Conservation (phyloP, 1,140 invertebrate genomes). For the Philopotamus ludificatus region DNA sequence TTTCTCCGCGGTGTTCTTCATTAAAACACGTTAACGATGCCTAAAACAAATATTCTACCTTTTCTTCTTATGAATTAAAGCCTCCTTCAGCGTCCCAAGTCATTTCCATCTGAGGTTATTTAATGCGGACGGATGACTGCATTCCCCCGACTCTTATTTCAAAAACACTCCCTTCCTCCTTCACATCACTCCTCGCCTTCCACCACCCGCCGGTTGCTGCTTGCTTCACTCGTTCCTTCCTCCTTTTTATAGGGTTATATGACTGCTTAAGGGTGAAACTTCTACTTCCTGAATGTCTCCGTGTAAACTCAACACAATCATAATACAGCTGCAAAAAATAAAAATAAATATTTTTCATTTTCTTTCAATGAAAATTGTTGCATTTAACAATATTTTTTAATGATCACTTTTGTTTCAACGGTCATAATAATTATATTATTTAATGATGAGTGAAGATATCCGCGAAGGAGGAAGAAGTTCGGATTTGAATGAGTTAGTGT, state of each 20-base stretch:
- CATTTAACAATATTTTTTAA: no score
- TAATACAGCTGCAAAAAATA: background rate
- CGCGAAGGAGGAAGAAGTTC: background rate
- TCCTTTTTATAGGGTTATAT: slow-evolving; percentile 40
- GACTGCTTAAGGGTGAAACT: slow-evolving; percentile 42
- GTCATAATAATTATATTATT: background rate
- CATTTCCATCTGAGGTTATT: slow-evolving; percentile 43
- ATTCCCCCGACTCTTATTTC: slow-evolving; percentile 13
- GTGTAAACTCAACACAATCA: slow-evolving; percentile 14
- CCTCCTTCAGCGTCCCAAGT: slow-evolving; percentile 37
- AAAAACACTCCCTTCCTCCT: slow-evolving; percentile 14
- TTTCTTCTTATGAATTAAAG: slow-evolving; percentile 40
- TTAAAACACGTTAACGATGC: slow-evolving; percentile 40
- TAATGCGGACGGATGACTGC: slow-evolving; percentile 41
- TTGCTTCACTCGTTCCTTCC: slow-evolving; percentile 25
- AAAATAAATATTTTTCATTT: no score
- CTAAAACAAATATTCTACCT: slow-evolving; percentile 31
- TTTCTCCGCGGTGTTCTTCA: slow-evolving; percentile 27
- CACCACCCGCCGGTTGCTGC: background rate
- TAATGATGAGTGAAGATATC: background rate
- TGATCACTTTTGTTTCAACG: no score
- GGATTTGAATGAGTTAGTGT: slow-evolving; percentile 23
- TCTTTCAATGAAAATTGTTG: no score
- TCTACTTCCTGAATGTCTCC: slow-evolving; percentile 38
- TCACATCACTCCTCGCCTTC: slow-evolving; percentile 17